Percentiles rank a stretch among this genome's conserved stretches.
Evolutionary conservation across 2,113 vertebrate species (phyloP).

Genomic region (Corythoichthys haematopterus): DNA sequence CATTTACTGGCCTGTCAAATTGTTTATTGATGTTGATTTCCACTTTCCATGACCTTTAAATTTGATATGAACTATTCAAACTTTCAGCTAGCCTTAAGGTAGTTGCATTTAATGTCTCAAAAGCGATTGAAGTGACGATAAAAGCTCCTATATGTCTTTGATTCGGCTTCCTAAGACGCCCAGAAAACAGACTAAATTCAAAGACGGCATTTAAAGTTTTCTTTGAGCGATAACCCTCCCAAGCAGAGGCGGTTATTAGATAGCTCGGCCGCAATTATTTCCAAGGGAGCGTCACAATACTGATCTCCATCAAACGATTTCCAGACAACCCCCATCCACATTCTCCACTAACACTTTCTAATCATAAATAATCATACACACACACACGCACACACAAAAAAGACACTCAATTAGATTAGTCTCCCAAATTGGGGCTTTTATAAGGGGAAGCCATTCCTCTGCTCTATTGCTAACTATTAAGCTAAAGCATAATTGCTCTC

Average conservation of each 20-base stretch:
- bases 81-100: background rate
- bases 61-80: too few species aligned
- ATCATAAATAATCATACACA: constrained; percentile 76
- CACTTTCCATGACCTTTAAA: too few species aligned
- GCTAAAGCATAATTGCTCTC: constrained; percentile 78
- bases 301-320: constrained; percentile 70
- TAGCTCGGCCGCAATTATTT: constrained; percentile 66
- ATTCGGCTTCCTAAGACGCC: constrained; percentile 15
- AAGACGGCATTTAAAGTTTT: constrained; percentile 57
- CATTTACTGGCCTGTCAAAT: too few species aligned
- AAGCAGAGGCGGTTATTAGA: constrained; percentile 53
- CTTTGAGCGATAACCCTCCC: constrained; percentile 43
- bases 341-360: constrained; percentile 71
- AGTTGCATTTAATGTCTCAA: background rate
- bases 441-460: constrained; percentile 61
- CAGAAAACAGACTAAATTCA: constrained; percentile 58
- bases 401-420: constrained; percentile 75
- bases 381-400: constrained; percentile 50
- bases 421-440: constrained; percentile 70
- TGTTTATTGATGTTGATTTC: too few species aligned
- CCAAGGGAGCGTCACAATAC: constrained; percentile 55
- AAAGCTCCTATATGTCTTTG: background rate
- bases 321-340: constrained; percentile 51
- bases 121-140: background rate
- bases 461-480: constrained; percentile 72